Conservation (phyloP, 2,888 invertebrate species). For the Imbricaverruca yamaguchii region DNA sequence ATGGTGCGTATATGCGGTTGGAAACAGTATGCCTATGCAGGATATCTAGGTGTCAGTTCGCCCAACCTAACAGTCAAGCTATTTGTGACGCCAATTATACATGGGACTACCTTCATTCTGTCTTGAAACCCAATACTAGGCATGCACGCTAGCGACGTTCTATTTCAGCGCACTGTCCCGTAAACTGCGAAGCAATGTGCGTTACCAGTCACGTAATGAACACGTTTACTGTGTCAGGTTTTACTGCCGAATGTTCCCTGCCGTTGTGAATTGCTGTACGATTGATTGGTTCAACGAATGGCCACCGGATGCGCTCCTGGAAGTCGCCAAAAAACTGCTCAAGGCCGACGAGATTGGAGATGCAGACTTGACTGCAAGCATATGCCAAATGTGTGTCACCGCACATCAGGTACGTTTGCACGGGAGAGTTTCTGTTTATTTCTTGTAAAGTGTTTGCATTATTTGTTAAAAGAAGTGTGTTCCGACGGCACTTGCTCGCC, state of each 20-base stretch:
- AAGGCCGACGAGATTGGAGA: constrained; percentile 55
- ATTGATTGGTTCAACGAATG: constrained; percentile 84
- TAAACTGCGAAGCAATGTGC: not conserved
- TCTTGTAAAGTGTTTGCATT: not conserved
- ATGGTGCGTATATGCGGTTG: too few relatives aligned
- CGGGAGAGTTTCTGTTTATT: too few relatives aligned
- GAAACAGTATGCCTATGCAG: too few relatives aligned
- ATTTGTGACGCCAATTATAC: too few relatives aligned
- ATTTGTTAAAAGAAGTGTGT: not conserved
- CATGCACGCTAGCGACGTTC: too few relatives aligned
- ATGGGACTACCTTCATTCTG: too few relatives aligned
- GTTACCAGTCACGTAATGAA: too few relatives aligned
- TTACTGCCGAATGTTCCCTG: constrained; percentile 84
- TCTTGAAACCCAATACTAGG: too few relatives aligned
- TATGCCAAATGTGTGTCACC: constrained; percentile 37
- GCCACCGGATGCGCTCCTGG: constrained; percentile 85
- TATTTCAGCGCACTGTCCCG: not conserved
- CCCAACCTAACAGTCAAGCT: too few relatives aligned
- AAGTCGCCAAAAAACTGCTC: constrained; percentile 70
- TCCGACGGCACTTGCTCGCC: too few relatives aligned
- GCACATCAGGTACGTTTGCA: not conserved
- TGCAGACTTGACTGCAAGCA: constrained; percentile 58
- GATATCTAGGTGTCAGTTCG: too few relatives aligned
- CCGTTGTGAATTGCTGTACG: constrained; percentile 89
- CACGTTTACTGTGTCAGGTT: constrained; percentile 47